Percentiles rank a stretch among this genome's conserved stretches.
Evolutionary conservation across 2,888 invertebrate genomes (phyloP).

Genomic region (Ichneumon xanthorius): DNA sequence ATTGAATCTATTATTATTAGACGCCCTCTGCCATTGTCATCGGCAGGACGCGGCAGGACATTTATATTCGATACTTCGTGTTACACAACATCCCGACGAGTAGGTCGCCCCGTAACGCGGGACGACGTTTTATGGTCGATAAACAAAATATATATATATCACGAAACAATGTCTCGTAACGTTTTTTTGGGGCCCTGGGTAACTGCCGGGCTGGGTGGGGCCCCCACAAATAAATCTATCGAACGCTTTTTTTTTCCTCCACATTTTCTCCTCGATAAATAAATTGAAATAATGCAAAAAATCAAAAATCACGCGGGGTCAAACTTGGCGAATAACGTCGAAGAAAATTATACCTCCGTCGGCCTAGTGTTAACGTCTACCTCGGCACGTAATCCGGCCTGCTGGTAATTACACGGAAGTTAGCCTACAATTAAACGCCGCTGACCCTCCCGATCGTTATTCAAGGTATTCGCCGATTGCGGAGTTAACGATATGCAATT

Average conservation of each 20-base stretch:
- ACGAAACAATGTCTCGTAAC: not conserved
- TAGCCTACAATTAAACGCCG: constrained; percentile 3
- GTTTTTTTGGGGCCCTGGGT: not conserved
- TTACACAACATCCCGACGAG: not conserved
- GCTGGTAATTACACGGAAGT: constrained; percentile 12
- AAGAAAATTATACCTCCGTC: not conserved
- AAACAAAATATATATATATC: not conserved
- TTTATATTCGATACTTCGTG: constrained; percentile 26
- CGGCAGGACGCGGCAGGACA: constrained; percentile 14
- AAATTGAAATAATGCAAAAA: not conserved
- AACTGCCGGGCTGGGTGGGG: not conserved
- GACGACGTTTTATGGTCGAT: too few relatives aligned
- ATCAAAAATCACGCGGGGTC: not conserved
- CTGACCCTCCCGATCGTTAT: constrained; percentile 7
- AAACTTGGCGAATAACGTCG: constrained; percentile 2
- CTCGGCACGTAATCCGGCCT: not conserved
- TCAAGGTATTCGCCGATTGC: not conserved
- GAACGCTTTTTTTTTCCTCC: too few relatives aligned
- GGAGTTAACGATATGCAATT: not conserved
- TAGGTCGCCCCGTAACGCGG: not conserved
- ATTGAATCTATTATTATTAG: constrained; percentile 42
- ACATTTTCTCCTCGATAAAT: too few relatives aligned
- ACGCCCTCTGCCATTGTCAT: constrained; percentile 23
- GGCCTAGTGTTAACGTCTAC: constrained; percentile 5
- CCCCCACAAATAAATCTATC: too few relatives aligned